Percentiles rank a stretch among this genome's conserved stretches.
Conservation (phyloP, 2,797 vertebrate genomes). For the Oreochromis mossambicus region DNA sequence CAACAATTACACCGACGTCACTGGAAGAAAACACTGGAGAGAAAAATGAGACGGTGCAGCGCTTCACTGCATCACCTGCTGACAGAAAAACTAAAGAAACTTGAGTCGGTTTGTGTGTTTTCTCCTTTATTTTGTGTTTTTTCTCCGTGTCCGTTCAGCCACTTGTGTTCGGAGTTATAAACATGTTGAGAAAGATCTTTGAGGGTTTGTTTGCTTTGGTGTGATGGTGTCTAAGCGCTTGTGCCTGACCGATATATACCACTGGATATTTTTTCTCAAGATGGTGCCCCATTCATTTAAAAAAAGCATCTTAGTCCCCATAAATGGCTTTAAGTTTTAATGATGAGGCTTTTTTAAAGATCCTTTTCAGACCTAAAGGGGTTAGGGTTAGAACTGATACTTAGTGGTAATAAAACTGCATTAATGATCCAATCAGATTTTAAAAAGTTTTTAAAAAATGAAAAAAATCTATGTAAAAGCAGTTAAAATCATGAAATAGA, state of each 20-base stretch:
- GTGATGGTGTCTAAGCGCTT: background rate
- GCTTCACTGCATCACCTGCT: slow-evolving; percentile 22
- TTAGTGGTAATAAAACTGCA: background rate
- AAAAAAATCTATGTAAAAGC: accelerated
- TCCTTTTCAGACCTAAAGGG: background rate
- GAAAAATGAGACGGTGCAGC: background rate
- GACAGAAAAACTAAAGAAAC: slow-evolving; percentile 8
- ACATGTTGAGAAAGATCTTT: background rate
- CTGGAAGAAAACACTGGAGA: slow-evolving; percentile 11
- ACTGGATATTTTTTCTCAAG: background rate
- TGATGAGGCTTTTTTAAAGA: background rate
- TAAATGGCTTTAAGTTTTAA: background rate
- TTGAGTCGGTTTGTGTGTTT: background rate
- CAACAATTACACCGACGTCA: background rate
- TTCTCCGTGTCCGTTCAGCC: background rate
- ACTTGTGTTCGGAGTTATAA: background rate
- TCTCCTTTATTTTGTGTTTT: background rate
- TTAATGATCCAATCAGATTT: background rate
- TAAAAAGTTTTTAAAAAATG: background rate
- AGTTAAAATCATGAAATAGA: background rate
- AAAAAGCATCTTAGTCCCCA: background rate
- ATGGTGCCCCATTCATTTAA: background rate
- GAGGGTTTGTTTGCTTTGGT: background rate
- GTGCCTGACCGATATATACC: background rate
- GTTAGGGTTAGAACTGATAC: background rate